Percentiles rank a stretch among this genome's conserved stretches.
phyloP scores from a whole-genome alignment of 1,140 invertebrate species.

The Rhagoletis pomonella region DNA sequence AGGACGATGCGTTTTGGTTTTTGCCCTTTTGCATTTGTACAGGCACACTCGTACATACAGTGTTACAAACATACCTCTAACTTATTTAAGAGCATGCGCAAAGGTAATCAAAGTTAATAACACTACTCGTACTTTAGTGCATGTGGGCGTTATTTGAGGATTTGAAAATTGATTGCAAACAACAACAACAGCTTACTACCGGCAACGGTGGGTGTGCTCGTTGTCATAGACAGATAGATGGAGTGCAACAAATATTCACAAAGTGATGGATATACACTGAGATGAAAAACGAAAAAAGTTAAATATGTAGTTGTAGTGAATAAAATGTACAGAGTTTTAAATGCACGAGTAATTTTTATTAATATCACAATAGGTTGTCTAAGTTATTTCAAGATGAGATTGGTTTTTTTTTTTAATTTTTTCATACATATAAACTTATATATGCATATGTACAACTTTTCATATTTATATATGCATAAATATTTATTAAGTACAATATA shows the following conservation, averaged over 20 bases:
- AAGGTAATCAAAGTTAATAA: not conserved
- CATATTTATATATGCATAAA: not conserved
- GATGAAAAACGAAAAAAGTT: not conserved
- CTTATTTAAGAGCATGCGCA: not conserved
- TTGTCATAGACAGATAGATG: conserved; percentile 24
- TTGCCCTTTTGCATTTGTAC: not conserved
- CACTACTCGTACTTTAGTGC: not conserved
- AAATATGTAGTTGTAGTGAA: not conserved
- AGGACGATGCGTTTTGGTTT: not conserved
- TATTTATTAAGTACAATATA: not conserved
- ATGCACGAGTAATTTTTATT: not conserved
- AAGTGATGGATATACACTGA: not conserved
- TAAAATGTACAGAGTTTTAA: not conserved
- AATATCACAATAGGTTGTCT: conserved; percentile 30
- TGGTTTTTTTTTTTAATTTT: not conserved
- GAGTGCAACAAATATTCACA: not conserved
- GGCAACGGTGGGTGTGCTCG: not conserved
- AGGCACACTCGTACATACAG: not conserved
- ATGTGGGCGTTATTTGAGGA: conserved; percentile 11
- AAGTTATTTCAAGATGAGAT: not conserved
- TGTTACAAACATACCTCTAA: not conserved
- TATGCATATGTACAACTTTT: not conserved
- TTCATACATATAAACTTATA: not conserved
- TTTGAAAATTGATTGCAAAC: conserved; percentile 42
- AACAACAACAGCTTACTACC: not conserved